Evolutionary conservation across 2,113 vertebrate genomes (phyloP).

Genomic region (Tylochromis polylepis): DNA sequence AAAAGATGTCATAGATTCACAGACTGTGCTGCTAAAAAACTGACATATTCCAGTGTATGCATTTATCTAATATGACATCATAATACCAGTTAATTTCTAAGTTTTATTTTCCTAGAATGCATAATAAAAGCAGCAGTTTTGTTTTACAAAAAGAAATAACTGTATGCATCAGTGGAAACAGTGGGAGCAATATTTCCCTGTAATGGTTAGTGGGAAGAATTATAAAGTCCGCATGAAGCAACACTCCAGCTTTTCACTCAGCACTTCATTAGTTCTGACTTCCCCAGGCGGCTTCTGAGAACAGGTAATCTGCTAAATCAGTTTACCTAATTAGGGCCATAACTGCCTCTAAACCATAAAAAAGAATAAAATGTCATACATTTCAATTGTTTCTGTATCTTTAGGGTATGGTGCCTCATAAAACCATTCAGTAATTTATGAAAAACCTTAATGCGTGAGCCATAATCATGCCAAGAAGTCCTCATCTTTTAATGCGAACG

Average conservation of each 20-base stretch:
- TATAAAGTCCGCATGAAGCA: slow-evolving; percentile 1
- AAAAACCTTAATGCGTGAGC: slow-evolving; percentile 22
- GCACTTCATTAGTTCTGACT: not conserved
- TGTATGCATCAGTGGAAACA: not conserved
- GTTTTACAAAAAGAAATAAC: not conserved
- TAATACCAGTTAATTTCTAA: not conserved
- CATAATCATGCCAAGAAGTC: not conserved
- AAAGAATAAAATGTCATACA: not conserved
- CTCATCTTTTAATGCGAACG: slow-evolving; percentile 39
- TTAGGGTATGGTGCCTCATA: not conserved
- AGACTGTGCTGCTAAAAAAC: not conserved
- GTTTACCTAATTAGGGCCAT: not conserved
- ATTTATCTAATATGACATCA: not conserved
- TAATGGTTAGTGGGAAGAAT: not conserved
- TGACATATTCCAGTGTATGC: not conserved
- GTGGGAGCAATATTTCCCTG: not conserved
- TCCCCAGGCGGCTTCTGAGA: not conserved
- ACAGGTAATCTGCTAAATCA: slow-evolving; percentile 21
- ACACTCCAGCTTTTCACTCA: not conserved
- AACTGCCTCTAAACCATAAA: slow-evolving; percentile 3
- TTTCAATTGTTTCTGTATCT: not conserved
- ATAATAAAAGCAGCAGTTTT: not conserved
- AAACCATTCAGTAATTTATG: slow-evolving; percentile 30
- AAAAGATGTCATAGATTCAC: not conserved
- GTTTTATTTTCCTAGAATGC: not conserved